Conservation (phyloP, 2,113 vertebrate species). For the Pseudopipra pipra region DNA sequence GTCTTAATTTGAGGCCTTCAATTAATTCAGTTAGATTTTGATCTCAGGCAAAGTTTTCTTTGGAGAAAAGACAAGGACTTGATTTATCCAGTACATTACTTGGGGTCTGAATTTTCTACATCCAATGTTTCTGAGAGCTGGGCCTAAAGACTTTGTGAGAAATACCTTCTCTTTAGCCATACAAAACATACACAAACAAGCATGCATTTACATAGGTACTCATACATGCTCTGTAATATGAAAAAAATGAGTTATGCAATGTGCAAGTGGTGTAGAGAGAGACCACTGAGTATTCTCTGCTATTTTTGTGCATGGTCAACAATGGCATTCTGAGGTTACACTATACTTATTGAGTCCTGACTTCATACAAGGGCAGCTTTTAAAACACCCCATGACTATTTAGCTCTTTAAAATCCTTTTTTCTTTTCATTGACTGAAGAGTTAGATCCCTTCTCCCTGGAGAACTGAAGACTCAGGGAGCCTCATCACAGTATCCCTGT, state of each 20-base stretch:
- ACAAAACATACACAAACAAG: background rate
- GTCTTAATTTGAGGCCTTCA: background rate
- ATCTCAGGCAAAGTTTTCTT: background rate
- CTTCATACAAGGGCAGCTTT: background rate
- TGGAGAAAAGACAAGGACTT: background rate
- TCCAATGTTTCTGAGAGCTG: background rate
- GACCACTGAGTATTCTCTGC: background rate
- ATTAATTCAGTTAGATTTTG: slow-evolving; percentile 12
- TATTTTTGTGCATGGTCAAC: background rate
- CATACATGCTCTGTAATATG: background rate
- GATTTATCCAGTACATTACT: background rate
- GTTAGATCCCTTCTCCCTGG: background rate
- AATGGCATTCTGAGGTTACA: background rate
- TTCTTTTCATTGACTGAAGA: background rate
- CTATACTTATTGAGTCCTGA: background rate
- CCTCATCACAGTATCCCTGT: background rate
- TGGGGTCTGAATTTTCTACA: background rate
- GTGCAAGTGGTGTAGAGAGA: background rate
- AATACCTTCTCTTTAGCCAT: background rate
- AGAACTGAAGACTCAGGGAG: background rate
- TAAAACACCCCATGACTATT: background rate
- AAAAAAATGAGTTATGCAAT: background rate
- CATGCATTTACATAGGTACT: background rate
- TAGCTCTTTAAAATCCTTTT: background rate
- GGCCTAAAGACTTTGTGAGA: background rate